Evolutionary conservation across 2,797 vertebrate genomes (phyloP).

Genomic region (Cryptoblepharus egeriae): DNA sequence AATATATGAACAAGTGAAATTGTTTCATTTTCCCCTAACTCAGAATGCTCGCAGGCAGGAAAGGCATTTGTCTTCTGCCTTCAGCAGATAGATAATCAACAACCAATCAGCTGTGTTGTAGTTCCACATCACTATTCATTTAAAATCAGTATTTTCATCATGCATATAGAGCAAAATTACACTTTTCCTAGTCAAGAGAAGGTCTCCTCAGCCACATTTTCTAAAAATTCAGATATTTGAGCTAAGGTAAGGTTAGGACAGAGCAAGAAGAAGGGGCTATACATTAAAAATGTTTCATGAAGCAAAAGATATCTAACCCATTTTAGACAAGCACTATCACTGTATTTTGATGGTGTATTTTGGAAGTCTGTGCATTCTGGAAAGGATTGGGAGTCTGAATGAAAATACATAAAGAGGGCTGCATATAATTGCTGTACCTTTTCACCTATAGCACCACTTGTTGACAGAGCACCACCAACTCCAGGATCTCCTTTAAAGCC

Average conservation of each 20-base stretch:
- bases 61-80: background rate
- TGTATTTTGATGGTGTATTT: no score
- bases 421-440: constrained; percentile 75
- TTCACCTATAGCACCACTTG: constrained; percentile 68
- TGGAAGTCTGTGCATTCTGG: background rate
- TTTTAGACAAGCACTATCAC: background rate
- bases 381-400: no score
- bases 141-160: background rate
- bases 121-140: background rate
- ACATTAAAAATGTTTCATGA: no score
- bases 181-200: no score
- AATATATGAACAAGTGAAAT: background rate
- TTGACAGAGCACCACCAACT: constrained; percentile 36
- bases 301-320: background rate
- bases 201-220: background rate
- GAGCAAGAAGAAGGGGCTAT: background rate
- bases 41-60: background rate
- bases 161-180: background rate
- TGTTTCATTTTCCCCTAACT: background rate
- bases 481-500: constrained; percentile 85
- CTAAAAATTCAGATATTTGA: background rate
- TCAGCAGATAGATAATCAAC: background rate
- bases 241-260: no score
- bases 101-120: background rate
- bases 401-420: background rate